Conservation (phyloP, 2,797 vertebrate species). For the Lacerta viridis region DNA sequence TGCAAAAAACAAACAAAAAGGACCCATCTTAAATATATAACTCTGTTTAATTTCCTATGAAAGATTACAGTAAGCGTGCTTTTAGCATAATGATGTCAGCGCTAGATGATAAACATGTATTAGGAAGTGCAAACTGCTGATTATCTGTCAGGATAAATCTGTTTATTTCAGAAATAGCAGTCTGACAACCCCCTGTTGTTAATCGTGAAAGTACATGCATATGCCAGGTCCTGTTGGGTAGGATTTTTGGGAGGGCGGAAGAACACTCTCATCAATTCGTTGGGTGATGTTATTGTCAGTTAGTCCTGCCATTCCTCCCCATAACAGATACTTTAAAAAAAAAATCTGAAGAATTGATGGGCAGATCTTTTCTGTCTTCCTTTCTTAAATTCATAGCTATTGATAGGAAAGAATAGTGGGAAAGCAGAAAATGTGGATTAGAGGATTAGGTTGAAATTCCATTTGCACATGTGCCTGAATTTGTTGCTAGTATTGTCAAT, state of each 20-base stretch:
- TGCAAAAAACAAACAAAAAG: neutral
- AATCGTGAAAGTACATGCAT: slow-evolving; percentile 77
- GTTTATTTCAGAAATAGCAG: slow-evolving; percentile 81
- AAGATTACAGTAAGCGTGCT: slow-evolving; percentile 82
- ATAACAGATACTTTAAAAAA: slow-evolving; percentile 14
- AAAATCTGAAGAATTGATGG: slow-evolving; percentile 46
- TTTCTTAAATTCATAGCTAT: slow-evolving; percentile 50
- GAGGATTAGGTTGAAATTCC: slow-evolving; percentile 71
- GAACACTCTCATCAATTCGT: slow-evolving; percentile 64
- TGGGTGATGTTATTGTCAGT: slow-evolving; percentile 59
- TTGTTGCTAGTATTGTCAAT: slow-evolving; percentile 61
- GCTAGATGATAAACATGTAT: slow-evolving; percentile 80
- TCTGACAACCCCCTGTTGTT: slow-evolving; percentile 77
- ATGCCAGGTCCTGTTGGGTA: slow-evolving; percentile 72
- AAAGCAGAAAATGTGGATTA: slow-evolving; percentile 74
- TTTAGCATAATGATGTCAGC: slow-evolving; percentile 82
- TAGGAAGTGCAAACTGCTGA: slow-evolving; percentile 80
- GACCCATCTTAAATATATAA: slow-evolving; percentile 62
- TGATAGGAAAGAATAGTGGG: slow-evolving; percentile 53
- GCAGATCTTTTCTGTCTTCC: neutral
- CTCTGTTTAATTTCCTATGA: slow-evolving; percentile 80
- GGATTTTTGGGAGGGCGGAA: slow-evolving; percentile 50
- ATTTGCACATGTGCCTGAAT: slow-evolving; percentile 37
- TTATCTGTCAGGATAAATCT: slow-evolving; percentile 84
- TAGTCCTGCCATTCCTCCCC: slow-evolving; percentile 45